These are phyloP conservation scores for Keiferia lycopersicella DNA, from an alignment of 2,888 invertebrate genomes.

Conservation along the genomic window DNA sequence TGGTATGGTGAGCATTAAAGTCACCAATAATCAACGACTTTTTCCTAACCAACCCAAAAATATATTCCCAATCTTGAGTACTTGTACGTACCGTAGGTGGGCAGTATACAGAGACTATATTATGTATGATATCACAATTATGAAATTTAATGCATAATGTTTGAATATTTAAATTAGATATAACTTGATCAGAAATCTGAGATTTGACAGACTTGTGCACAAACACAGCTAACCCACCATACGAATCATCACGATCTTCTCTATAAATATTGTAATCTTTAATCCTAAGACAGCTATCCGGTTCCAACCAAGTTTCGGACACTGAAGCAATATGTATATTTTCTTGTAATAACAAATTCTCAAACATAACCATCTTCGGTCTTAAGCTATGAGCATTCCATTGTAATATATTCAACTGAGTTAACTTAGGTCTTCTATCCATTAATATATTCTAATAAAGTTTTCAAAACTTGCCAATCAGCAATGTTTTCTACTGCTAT, in stretches of 20 bases:
- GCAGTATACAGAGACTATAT: constrained; percentile 19
- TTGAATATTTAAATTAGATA: constrained; percentile 23
- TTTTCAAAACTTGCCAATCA: constrained; percentile 15
- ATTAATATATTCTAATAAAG: constrained; percentile 16
- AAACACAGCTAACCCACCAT: constrained; percentile 29
- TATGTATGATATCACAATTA: constrained; percentile 1
- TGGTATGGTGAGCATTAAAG: background rate
- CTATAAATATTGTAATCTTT: constrained; percentile 27
- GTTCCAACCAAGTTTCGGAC: constrained; percentile 24
- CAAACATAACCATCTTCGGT: constrained; percentile 19
- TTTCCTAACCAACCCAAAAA: background rate
- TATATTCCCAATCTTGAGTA: constrained; percentile 4
- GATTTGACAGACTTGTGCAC: constrained; percentile 26
- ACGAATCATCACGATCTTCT: constrained; percentile 24
- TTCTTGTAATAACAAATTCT: constrained; percentile 22
- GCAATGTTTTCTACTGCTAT: constrained; percentile 3
- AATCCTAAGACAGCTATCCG: constrained; percentile 16
- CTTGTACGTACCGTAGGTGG: background rate
- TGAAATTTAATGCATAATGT: constrained; percentile 18
- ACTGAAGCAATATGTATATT: constrained; percentile 23
- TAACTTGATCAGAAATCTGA: background rate
- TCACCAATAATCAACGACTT: background rate
- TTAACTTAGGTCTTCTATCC: constrained; percentile 2
- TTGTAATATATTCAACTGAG: constrained; percentile 24
- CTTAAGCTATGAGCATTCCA: constrained; percentile 27